Conservation (phyloP, 2,113 vertebrate genomes). For the Gambusia holbrooki region DNA sequence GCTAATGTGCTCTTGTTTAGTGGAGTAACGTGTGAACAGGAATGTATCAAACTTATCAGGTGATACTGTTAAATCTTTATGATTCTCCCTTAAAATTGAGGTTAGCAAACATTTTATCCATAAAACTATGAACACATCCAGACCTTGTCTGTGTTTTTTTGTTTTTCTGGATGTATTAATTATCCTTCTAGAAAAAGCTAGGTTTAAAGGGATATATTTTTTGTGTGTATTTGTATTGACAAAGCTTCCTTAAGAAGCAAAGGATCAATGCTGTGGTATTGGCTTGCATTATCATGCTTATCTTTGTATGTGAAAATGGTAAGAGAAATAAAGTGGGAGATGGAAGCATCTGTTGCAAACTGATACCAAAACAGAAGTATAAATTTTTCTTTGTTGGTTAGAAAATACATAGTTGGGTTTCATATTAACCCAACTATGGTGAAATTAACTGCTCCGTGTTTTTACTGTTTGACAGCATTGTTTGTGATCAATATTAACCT, state of each 20-base stretch:
- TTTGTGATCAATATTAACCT: too few relatives aligned
- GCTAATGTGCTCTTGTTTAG: slow-evolving; percentile 66
- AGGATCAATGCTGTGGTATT: slow-evolving; percentile 70
- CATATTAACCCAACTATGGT: too few relatives aligned
- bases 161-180: slow-evolving; percentile 67
- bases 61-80: slow-evolving; percentile 44
- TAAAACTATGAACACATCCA: slow-evolving; percentile 14
- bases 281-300: slow-evolving; percentile 68
- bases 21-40: slow-evolving; percentile 49
- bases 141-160: slow-evolving; percentile 32
- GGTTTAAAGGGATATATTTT: slow-evolving; percentile 72
- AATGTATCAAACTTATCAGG: slow-evolving; percentile 51
- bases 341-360: slow-evolving; percentile 3
- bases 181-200: slow-evolving; percentile 46
- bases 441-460: too few relatives aligned
- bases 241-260: slow-evolving; percentile 68
- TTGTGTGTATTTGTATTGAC: slow-evolving; percentile 70
- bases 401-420: too few relatives aligned
- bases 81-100: slow-evolving; percentile 41
- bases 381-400: not conserved
- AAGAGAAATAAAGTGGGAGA: slow-evolving; percentile 12
- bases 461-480: too few relatives aligned
- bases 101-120: slow-evolving; percentile 11
- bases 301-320: slow-evolving; percentile 55
- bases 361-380: not conserved